Percentiles rank a stretch among this genome's conserved stretches.
These are phyloP conservation scores for Liopterus haemorrhoidalis DNA, from an alignment of 2,888 invertebrate species.

Conservation along the genomic window DNA sequence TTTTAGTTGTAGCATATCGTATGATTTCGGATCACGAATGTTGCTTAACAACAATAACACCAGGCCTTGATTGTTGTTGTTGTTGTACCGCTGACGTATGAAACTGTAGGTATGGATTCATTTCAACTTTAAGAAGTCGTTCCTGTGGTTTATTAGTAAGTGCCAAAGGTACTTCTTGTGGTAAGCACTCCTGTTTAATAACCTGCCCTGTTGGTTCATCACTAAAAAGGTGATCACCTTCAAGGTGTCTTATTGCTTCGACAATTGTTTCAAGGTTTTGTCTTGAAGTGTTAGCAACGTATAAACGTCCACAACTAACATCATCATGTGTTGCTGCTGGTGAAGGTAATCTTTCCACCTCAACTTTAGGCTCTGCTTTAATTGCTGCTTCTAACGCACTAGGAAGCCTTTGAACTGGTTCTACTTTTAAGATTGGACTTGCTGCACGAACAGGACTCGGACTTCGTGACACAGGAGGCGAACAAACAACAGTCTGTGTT, in stretches of 20 bases:
- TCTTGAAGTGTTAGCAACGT: conserved; percentile 69
- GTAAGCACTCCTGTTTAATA: conserved; percentile 41
- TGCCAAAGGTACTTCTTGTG: conserved; percentile 53
- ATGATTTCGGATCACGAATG: conserved; percentile 62
- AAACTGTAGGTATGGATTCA: conserved; percentile 59
- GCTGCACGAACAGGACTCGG: conserved; percentile 46
- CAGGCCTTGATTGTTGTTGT: conserved; percentile 70
- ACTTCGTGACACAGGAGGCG: conserved; percentile 47
- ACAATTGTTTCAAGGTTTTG: conserved; percentile 97
- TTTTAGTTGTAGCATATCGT: conserved; percentile 38
- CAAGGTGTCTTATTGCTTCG: conserved; percentile 95
- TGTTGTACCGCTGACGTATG: conserved; percentile 46
- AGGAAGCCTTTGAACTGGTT: conserved; percentile 48
- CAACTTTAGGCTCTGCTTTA: conserved; percentile 81
- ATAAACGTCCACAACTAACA: conserved; percentile 45
- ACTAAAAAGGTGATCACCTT: conserved; percentile 89
- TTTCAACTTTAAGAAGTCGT: conserved; percentile 51
- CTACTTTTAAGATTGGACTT: conserved; percentile 50
- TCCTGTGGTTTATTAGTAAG: conserved; percentile 46
- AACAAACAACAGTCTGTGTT: conserved; percentile 59
- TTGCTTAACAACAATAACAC: conserved; percentile 86
- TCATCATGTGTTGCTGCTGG: conserved; percentile 50
- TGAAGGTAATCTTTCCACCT: conserved; percentile 55
- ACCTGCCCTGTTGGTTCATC: conserved; percentile 62
- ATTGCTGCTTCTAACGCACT: conserved; percentile 80